Evolutionary conservation across 2,113 vertebrate species (phyloP).

Genomic region (Amblyornis subalaris): DNA sequence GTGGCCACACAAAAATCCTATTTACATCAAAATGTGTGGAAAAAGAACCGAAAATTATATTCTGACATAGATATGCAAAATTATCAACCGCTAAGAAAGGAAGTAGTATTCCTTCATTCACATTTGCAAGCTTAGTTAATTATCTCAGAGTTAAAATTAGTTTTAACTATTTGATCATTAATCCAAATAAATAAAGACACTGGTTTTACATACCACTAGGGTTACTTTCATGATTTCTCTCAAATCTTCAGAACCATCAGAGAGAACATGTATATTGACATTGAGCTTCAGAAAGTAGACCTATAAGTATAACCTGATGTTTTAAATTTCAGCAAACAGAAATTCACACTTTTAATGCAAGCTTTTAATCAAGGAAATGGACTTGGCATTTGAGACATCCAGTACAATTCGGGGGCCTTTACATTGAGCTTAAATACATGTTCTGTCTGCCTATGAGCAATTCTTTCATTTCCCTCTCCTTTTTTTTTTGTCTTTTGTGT

Average conservation of each 20-base stretch:
- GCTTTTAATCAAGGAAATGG: background rate
- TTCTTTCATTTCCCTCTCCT: background rate
- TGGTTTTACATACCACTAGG: background rate
- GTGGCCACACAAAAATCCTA: background rate
- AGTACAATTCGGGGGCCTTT: background rate
- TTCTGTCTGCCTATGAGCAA: background rate
- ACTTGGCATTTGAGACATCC: background rate
- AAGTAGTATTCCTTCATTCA: background rate
- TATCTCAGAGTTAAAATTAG: conserved; percentile 12
- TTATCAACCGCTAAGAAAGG: background rate
- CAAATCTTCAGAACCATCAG: background rate
- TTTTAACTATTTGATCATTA: background rate
- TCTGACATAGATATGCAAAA: background rate
- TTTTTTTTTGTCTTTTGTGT: background rate
- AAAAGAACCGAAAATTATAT: background rate
- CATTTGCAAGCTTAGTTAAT: conserved; percentile 23
- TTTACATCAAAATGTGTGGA: background rate
- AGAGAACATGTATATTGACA: background rate
- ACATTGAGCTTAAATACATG: background rate
- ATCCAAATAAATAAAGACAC: background rate
- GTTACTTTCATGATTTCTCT: conserved; percentile 6
- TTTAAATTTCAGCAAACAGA: background rate
- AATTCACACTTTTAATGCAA: background rate
- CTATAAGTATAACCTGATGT: background rate
- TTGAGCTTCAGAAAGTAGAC: background rate